These are phyloP conservation scores for Neotoxoptera formosana DNA, from an alignment of 1,140 invertebrate genomes.

Conservation along the genomic window DNA sequence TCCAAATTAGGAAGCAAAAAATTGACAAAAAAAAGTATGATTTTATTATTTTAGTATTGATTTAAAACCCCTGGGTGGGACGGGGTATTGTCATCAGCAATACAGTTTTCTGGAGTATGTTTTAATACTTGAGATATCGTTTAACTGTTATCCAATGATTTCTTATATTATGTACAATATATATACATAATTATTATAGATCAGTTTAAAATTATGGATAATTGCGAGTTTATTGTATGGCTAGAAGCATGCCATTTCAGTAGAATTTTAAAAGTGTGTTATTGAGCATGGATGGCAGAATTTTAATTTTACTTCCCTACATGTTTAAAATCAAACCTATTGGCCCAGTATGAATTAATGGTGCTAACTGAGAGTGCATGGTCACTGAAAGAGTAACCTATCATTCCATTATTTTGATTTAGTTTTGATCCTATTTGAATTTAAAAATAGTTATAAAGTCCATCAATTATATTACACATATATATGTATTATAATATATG, in stretches of 20 bases:
- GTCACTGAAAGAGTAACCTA: background rate
- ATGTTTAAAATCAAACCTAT: background rate
- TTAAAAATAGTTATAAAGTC: background rate
- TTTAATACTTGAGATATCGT: background rate
- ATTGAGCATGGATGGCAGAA: background rate
- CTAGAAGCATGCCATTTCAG: too few species aligned
- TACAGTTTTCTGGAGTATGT: background rate
- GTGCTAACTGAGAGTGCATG: background rate
- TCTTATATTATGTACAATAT: background rate
- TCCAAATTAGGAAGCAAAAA: background rate
- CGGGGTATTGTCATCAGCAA: background rate
- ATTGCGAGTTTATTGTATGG: background rate
- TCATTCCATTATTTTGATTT: too few species aligned
- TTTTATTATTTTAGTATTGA: background rate
- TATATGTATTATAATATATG: background rate
- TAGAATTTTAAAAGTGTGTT: too few species aligned
- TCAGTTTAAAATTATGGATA: background rate
- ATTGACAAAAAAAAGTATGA: background rate
- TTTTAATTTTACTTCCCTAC: background rate
- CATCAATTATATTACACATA: background rate
- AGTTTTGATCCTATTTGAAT: background rate
- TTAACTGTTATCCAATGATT: background rate
- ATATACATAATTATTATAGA: background rate
- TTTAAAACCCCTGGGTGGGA: too few species aligned
- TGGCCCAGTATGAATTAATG: background rate